Evolutionary conservation across 1,140 invertebrate genomes (phyloP).

Genomic region (Pogonomyrmex barbatus): DNA sequence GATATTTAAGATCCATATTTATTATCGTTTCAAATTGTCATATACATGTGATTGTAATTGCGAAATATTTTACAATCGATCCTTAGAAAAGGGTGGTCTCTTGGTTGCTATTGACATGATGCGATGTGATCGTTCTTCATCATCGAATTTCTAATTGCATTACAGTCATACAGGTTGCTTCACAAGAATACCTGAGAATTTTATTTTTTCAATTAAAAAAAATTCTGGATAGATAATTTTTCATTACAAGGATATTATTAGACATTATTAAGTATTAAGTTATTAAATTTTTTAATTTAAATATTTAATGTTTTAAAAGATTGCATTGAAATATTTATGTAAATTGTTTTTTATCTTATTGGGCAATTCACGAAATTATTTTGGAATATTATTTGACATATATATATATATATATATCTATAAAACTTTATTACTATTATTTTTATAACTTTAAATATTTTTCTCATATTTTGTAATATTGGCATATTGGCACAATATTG

Average conservation of each 20-base stretch:
- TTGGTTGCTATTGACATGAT: conserved; percentile 28
- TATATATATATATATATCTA: too few relatives aligned
- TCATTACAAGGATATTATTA: too few relatives aligned
- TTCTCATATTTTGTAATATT: neutral
- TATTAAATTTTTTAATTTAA: neutral
- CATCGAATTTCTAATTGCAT: conserved; percentile 42
- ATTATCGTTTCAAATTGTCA: neutral
- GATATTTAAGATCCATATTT: neutral
- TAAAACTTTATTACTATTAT: neutral
- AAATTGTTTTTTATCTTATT: neutral
- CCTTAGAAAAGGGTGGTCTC: neutral
- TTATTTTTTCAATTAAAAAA: neutral
- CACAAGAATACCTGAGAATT: neutral
- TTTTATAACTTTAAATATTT: neutral
- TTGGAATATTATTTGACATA: neutral
- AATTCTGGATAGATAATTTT: neutral
- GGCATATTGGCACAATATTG: too few relatives aligned
- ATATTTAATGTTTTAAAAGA: neutral
- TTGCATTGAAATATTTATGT: neutral
- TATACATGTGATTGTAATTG: neutral
- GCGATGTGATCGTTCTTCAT: conserved; percentile 36
- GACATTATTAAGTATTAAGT: too few relatives aligned
- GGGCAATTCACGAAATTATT: neutral
- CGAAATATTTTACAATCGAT: neutral
- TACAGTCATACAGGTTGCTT: conserved; percentile 43